Evolutionary conservation across 2,797 vertebrate genomes (phyloP).

Genomic region (Rhinatrema bivittatum): DNA sequence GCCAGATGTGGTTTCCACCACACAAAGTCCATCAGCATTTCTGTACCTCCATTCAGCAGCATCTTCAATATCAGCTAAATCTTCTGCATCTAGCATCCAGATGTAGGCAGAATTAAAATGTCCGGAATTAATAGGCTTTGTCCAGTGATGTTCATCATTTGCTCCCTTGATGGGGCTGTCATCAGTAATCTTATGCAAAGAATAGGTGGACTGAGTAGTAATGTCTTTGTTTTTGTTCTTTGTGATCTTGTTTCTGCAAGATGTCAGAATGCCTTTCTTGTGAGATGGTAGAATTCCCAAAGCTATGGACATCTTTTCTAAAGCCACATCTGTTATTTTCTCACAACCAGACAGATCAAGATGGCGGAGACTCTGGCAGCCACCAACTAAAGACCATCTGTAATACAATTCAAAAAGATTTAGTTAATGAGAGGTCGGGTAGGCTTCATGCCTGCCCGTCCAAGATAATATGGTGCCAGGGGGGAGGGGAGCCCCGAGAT

Average conservation of each 20-base stretch:
- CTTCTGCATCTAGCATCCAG: conserved; percentile 78
- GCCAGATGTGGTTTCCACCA: conserved; percentile 60
- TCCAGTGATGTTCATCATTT: conserved; percentile 48
- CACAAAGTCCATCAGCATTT: conserved; percentile 45
- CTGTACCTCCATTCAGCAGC: conserved; percentile 77
- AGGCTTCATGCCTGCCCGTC: too few relatives aligned
- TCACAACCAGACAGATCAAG: conserved; percentile 95
- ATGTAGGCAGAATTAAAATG: conserved; percentile 52
- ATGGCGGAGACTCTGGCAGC: conserved; percentile 73
- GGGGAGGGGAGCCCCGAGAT: too few relatives aligned
- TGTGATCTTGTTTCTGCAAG: conserved; percentile 41
- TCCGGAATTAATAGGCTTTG: conserved; percentile 33
- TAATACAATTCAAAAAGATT: conserved; percentile 9
- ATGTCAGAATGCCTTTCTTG: conserved; percentile 46
- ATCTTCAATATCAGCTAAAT: conserved; percentile 90
- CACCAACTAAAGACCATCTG: conserved; percentile 80
- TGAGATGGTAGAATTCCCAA: conserved; percentile 67
- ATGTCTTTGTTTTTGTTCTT: conserved; percentile 51
- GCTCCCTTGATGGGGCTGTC: too few relatives aligned
- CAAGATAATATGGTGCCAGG: too few relatives aligned
- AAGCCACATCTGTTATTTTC: conserved; percentile 79
- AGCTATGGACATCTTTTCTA: conserved; percentile 79
- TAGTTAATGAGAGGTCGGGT: too few relatives aligned
- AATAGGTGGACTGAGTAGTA: too few relatives aligned
- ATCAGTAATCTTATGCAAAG: too few relatives aligned